Evolutionary conservation across 1,140 invertebrate species (phyloP), one percentile per base, ranked within the genome.

Genomic region (Teleopsis dalmanni): DNA sequence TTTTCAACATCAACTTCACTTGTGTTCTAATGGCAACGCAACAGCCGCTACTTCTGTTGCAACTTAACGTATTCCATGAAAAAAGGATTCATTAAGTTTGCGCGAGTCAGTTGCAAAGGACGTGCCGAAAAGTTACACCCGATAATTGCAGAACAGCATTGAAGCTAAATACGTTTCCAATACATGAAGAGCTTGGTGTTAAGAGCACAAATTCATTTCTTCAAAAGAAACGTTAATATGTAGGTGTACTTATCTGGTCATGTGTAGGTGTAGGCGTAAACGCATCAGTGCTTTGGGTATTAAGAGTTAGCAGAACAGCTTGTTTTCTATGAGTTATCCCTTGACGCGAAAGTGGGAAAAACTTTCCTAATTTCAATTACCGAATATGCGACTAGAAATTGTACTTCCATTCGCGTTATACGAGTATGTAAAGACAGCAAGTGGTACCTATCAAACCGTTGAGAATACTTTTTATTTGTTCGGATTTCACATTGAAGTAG

Each of bases 291-390:
- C 35, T 23, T n/a, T 18, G 16, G 33, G 33, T 46, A 9, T n/a
- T n/a, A n/a, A n/a, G n/a, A n/a, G n/a, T n/a, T n/a, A n/a, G n/a
- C n/a, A n/a, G n/a, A n/a, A n/a, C n/a, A n/a, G n/a, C n/a, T n/a
- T 7, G 13, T n/a, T 31, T 31, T 31, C 7, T 7, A 31, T 31
- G 13, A 31, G 27, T n/a, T 31, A 31, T 31, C 27, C 27, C 27
- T 31, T 31, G 27, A 31, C 27, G 27, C n/a, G 7, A 13, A 37
- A 16, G 34, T 37, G 35, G 36, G 34, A 40, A 48, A 31, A 40
- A 48, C 34, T 40, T 38, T 48, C 46, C 31, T 48, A 48, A 48
- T 48, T 48, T 48, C 46, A 48, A 48, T 48, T 48, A 48, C 46
- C 46, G 25, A 16, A 27, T 31, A 31, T 8, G n/a, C 41, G 41